A percentile compares a stretch with the other conserved stretches of the same genome.
These are phyloP conservation scores for Drosophila quinaria DNA, from an alignment of 2,888 invertebrate genomes.

Conservation along the genomic window DNA sequence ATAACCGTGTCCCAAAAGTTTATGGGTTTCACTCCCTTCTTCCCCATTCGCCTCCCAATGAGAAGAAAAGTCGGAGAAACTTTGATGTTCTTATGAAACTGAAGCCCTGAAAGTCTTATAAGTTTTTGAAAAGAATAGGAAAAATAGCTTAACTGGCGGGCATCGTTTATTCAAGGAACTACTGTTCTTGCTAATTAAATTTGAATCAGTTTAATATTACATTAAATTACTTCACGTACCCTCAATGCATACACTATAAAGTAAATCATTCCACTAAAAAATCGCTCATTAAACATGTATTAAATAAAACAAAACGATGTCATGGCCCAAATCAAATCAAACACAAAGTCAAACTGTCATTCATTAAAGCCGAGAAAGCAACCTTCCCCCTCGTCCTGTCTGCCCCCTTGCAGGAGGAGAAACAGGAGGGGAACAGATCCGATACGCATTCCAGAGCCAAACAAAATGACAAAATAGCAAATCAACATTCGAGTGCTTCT, in stretches of 20 bases:
- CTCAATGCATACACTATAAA: too few species aligned
- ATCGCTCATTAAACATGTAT: constrained; percentile 46
- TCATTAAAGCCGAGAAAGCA: constrained; percentile 13
- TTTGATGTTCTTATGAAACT: not conserved
- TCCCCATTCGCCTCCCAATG: not conserved
- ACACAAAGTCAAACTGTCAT: constrained; percentile 9
- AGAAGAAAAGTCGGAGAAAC: not conserved
- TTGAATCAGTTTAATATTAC: too few species aligned
- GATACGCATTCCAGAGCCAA: constrained; percentile 30
- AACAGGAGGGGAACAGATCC: not conserved
- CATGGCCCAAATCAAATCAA: constrained; percentile 35
- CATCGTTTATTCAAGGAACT: not conserved
- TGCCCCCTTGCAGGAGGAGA: too few species aligned
- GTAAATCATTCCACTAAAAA: constrained; percentile 1
- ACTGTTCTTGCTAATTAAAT: not conserved
- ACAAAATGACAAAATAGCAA: constrained; percentile 50
- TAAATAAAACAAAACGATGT: constrained; percentile 62
- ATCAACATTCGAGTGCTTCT: constrained; percentile 48
- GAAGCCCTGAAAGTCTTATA: not conserved
- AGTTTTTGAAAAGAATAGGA: not conserved
- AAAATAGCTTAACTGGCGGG: not conserved
- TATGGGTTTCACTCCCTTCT: not conserved
- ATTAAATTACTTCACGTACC: too few species aligned
- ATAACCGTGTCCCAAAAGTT: constrained; percentile 13
- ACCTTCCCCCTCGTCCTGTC: not conserved